Evolutionary conservation across 2,797 vertebrate genomes (phyloP).

Genomic region (Manis pentadactyla): DNA sequence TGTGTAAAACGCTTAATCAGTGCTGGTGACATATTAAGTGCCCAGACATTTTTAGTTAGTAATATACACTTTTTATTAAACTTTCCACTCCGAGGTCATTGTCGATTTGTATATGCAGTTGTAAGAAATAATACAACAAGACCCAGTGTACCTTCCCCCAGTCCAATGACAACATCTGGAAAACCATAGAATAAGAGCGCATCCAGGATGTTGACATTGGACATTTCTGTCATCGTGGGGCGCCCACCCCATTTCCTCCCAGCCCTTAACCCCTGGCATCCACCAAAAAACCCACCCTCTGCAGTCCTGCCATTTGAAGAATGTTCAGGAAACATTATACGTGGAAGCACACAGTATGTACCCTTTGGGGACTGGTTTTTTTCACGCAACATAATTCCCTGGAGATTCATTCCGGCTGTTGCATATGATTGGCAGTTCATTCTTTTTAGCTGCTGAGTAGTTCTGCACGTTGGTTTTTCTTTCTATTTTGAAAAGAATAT

Average conservation of each 20-base stretch:
- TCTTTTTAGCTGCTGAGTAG: neutral
- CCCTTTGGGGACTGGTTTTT: neutral
- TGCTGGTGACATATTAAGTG: neutral
- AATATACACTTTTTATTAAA: neutral
- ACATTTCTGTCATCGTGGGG: neutral
- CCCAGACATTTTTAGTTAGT: neutral
- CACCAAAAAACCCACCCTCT: neutral
- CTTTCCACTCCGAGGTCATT: neutral
- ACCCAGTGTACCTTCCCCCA: neutral
- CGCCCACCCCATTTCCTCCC: neutral
- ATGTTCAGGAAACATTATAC: neutral
- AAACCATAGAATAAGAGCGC: neutral
- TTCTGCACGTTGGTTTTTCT: neutral
- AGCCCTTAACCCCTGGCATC: neutral
- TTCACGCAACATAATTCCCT: neutral
- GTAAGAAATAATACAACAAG: neutral
- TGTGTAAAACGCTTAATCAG: neutral
- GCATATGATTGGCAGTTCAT: accelerated
- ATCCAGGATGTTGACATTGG: neutral
- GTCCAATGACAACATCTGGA: too few species aligned
- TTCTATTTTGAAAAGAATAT: neutral
- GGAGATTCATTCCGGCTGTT: neutral
- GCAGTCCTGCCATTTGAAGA: neutral
- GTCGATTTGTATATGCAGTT: neutral
- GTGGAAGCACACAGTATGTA: neutral